Evolutionary conservation across 2,888 invertebrate species (phyloP).

Genomic region (Leptarthrus brevirostris): DNA sequence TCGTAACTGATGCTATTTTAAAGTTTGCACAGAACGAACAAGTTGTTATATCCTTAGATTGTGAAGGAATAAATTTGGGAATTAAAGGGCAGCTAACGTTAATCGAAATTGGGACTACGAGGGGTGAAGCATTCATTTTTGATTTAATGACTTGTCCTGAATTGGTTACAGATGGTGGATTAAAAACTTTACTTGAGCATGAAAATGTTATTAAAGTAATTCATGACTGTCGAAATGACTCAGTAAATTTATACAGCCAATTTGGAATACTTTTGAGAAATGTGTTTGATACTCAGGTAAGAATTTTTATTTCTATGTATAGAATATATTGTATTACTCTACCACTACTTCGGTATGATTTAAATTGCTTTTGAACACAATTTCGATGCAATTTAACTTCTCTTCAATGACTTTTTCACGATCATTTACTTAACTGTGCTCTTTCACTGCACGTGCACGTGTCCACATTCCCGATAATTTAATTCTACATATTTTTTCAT

Average conservation of each 20-base stretch:
- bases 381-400: no score
- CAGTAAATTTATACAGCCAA: slow-evolving; percentile 86
- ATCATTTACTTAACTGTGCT: no score
- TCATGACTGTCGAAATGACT: slow-evolving; percentile 93
- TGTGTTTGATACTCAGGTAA: slow-evolving; percentile 90
- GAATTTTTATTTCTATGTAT: not conserved
- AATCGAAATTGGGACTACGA: slow-evolving; percentile 84
- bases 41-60: slow-evolving; percentile 85
- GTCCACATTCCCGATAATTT: no score
- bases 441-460: no score
- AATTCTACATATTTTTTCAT: no score
- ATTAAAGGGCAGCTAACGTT: slow-evolving; percentile 88
- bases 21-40: slow-evolving; percentile 68
- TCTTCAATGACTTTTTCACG: no score
- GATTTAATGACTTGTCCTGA: slow-evolving; percentile 87
- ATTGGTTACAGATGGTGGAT: slow-evolving; percentile 80
- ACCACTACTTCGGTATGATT: not conserved
- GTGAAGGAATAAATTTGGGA: slow-evolving; percentile 93
- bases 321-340: not conserved
- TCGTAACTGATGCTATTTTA: slow-evolving; percentile 80
- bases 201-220: slow-evolving; percentile 87
- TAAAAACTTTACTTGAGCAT: slow-evolving; percentile 83
- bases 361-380: no score
- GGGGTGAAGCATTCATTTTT: slow-evolving; percentile 86
- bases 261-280: slow-evolving; percentile 84